Evolutionary conservation across 2,888 invertebrate genomes (phyloP), one percentile per base, ranked within the genome.

Genomic region (Trichogramma dendrolimi): DNA sequence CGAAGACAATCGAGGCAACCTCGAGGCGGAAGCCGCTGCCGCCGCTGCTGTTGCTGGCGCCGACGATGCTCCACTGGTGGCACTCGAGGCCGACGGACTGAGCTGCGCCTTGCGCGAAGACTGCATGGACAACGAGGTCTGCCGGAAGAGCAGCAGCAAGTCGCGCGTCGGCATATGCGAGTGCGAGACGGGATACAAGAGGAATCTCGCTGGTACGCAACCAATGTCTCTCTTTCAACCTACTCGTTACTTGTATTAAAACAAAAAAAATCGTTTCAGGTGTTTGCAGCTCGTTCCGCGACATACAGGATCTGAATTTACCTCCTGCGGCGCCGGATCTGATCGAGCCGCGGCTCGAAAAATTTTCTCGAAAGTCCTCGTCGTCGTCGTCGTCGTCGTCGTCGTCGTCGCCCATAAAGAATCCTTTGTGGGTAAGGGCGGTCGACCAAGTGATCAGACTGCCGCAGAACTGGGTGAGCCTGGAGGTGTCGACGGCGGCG

Each of bases 111-210:
- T 80, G 39, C 73, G 79, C 1, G 59, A 62, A 10, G 82, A 83
- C 55, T 92, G 92, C 71, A 84, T 84, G 1, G 80, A 81, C 39
- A 88, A 90, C 75, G 88, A 92, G 74, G 84, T 87, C 69, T 93
- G 93, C 74, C 79, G 87, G 4, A 80, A 79, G 44, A 76, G 82
- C 8, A 79, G 75, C 58, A 71, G 79, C 0, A 86, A 87, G 73
- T 80, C 84, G 3, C 80, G 86, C 48, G 84, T 84, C 68, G 91
- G 92, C 0, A 79, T 88, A 44, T 94, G 93, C 71, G 84, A 85
- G 71, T 93, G 93, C 78, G 80, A 85, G 38, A 80, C 82, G 1
- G 88, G 88, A 1, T 91, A 83, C 67, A 74, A 77, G 14, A 81
- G 84, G 59, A 84, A 84, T 70, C 72, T 76, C 58, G 75, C 75